Evolutionary conservation across 2,888 invertebrate species (phyloP).

Genomic region (Coremacera marginata): DNA sequence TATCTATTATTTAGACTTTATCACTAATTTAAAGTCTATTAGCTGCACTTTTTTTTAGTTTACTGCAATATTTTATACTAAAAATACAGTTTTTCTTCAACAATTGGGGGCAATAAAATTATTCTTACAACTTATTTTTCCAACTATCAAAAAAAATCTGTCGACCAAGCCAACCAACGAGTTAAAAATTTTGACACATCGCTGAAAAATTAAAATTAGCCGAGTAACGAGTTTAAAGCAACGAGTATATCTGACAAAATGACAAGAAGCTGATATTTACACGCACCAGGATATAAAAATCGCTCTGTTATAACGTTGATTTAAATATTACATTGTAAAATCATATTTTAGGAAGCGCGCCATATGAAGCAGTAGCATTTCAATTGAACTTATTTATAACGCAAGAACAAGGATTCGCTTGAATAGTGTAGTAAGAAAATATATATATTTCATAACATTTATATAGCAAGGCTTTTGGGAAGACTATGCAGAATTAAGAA

Average conservation of each 20-base stretch:
- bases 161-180: conserved; percentile 35
- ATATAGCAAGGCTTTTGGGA: no score
- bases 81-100: conserved; percentile 5
- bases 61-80: background rate
- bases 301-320: no score
- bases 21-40: background rate
- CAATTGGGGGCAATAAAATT: conserved; percentile 28
- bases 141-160: conserved; percentile 9
- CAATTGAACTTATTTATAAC: no score
- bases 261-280: no score
- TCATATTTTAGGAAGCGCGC: no score
- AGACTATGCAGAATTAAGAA: no score
- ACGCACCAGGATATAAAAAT: no score
- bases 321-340: no score
- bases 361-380: no score
- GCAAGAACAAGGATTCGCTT: no score
- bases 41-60: background rate
- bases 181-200: conserved; percentile 37
- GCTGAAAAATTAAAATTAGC: background rate
- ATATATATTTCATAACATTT: no score
- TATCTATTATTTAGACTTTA: conserved; percentile 6
- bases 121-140: conserved; percentile 32
- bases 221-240: conserved; percentile 2
- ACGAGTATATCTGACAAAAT: background rate
- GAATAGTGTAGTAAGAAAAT: no score